phyloP scores from a whole-genome alignment of 2,113 vertebrate genomes.

The Prinia subflava region DNA sequence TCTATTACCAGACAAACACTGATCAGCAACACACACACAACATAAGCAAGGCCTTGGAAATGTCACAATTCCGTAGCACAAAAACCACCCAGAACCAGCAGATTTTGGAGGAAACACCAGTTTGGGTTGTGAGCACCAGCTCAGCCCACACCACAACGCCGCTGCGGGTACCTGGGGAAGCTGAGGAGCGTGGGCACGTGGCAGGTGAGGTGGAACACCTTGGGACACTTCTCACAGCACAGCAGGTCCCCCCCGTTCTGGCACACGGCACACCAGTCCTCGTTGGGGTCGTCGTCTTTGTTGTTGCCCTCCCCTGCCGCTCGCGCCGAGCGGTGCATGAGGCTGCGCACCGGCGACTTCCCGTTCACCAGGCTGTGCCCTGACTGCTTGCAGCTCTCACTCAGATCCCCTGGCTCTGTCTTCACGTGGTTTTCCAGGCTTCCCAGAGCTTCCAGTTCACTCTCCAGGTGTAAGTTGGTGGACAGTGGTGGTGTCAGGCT shows the following conservation, averaged over 20 bases:
- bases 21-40: background rate
- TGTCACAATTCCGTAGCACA: fast-evolving
- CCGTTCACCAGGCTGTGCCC: conserved; percentile 84
- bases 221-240: conserved; percentile 96
- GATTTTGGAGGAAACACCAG: background rate
- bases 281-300: conserved; percentile 96
- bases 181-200: conserved; percentile 93
- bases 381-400: conserved; percentile 75
- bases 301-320: conserved; percentile 68
- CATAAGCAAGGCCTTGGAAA: background rate
- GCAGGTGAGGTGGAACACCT: conserved; percentile 98
- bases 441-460: conserved; percentile 81
- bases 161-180: conserved; percentile 80
- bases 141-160: fast-evolving
- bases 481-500: conserved; percentile 84
- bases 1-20: background rate
- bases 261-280: conserved; percentile 98
- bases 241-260: conserved; percentile 94
- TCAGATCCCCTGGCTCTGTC: conserved; percentile 79
- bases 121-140: background rate
- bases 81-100: background rate
- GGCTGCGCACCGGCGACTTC: conserved; percentile 73
- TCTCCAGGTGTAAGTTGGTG: conserved; percentile 79
- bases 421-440: conserved; percentile 87
- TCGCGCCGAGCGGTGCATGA: conserved; percentile 73